Evolutionary conservation across 2,797 vertebrate genomes (phyloP).

Genomic region (Tauraco hartlaubi): DNA sequence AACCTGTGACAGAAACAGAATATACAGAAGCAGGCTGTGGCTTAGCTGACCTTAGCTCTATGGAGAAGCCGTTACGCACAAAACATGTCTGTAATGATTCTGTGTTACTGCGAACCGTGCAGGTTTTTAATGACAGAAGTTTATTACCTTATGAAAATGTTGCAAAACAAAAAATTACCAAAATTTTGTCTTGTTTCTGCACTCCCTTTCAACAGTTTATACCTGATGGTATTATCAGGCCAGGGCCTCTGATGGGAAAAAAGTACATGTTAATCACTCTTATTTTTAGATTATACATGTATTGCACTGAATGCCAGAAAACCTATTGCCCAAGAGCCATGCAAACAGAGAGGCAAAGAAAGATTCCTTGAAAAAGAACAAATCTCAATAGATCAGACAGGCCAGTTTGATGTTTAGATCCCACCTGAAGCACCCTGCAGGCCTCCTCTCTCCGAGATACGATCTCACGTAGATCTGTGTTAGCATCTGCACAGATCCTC

Average conservation of each 20-base stretch:
- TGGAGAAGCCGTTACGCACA: neutral
- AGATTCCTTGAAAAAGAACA: neutral
- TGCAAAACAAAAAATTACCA: neutral
- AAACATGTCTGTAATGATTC: neutral
- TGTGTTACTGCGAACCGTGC: neutral
- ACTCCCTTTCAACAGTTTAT: neutral
- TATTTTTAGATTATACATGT: neutral
- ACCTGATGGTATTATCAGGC: neutral
- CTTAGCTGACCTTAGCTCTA: neutral
- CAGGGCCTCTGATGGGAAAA: neutral
- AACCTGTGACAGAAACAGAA: neutral
- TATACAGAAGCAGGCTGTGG: neutral
- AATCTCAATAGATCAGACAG: neutral
- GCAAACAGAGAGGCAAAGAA: neutral
- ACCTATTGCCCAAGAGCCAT: neutral
- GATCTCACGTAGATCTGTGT: neutral
- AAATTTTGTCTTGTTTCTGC: neutral
- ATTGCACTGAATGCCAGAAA: neutral
- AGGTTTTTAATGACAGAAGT: neutral
- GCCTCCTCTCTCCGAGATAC: neutral
- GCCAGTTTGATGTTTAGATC: neutral
- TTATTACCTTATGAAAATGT: neutral
- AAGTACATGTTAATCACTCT: neutral
- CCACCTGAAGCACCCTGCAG: neutral
- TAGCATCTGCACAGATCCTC: neutral